These are phyloP conservation scores for Itoplectis maculator DNA, from an alignment of 2,888 invertebrate species.

Conservation along the genomic window DNA sequence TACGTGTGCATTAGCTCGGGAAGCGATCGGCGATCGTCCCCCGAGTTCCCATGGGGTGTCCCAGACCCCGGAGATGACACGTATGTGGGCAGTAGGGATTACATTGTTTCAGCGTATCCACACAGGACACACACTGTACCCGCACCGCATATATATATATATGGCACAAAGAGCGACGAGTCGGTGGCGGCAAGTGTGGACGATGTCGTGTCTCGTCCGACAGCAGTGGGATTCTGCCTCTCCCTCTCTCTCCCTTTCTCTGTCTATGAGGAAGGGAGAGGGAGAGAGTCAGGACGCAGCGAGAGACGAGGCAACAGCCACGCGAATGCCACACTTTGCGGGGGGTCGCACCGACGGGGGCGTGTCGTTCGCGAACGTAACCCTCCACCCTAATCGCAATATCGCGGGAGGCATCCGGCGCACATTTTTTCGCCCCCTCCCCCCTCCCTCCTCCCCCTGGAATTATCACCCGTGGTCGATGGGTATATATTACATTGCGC, in stretches of 20 bases:
- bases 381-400: constrained; percentile 66
- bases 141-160: too few species aligned
- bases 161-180: constrained; percentile 39
- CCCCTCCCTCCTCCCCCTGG: too few species aligned
- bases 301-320: too few species aligned
- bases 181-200: constrained; percentile 49
- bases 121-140: constrained; percentile 9
- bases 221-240: too few species aligned
- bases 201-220: constrained; percentile 60
- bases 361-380: constrained; percentile 49
- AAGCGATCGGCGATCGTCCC: constrained; percentile 37
- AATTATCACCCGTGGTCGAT: constrained; percentile 51
- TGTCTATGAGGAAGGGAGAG: constrained; percentile 28
- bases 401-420: constrained; percentile 57
- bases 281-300: neutral
- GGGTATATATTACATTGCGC: constrained; percentile 13
- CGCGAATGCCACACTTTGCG: constrained; percentile 65
- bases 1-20: neutral
- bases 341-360: constrained; percentile 70
- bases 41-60: constrained; percentile 71
- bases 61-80: constrained; percentile 66
- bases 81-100: constrained; percentile 64
- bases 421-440: constrained; percentile 27
- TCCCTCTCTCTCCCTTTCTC: too few species aligned
- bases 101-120: constrained; percentile 30